Conservation (phyloP, 2,113 vertebrate species). For the Mobula birostris region DNA sequence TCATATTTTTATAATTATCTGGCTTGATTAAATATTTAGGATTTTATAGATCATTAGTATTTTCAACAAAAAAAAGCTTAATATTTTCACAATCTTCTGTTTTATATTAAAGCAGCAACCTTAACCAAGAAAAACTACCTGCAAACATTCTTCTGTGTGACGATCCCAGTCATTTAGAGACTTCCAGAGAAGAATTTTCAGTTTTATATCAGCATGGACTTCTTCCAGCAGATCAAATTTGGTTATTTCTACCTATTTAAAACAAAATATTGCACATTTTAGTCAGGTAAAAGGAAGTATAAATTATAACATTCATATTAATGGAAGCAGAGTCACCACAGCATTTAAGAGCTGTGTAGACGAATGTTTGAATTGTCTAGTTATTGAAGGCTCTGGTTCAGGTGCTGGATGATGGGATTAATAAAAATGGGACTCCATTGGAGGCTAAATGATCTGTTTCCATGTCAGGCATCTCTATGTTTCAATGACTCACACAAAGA, state of each 20-base stretch:
- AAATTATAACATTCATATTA: background rate
- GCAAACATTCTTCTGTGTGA: constrained; percentile 59
- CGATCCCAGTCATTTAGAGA: constrained; percentile 65
- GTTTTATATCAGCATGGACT: constrained; percentile 59
- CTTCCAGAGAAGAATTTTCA: constrained; percentile 72
- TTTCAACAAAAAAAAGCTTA: background rate
- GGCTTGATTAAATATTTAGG: background rate
- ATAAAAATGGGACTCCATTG: too few relatives aligned
- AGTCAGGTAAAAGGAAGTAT: background rate
- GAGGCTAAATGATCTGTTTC: too few relatives aligned
- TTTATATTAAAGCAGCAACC: too few relatives aligned
- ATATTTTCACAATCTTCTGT: too few relatives aligned
- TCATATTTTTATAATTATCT: background rate
- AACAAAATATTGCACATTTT: background rate
- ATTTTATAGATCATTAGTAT: background rate
- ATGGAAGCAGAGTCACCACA: background rate
- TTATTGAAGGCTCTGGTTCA: too few relatives aligned
- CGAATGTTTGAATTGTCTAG: too few relatives aligned
- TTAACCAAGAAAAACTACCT: constrained; percentile 50
- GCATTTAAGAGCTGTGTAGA: too few relatives aligned
- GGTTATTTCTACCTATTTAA: constrained; percentile 66
- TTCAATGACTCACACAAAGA: background rate
- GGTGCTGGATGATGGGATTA: too few relatives aligned
- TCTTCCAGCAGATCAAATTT: constrained; percentile 67
- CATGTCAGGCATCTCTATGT: too few relatives aligned